Conservation (phyloP, 2,797 vertebrate genomes). For the Danio jaintianensis region DNA sequence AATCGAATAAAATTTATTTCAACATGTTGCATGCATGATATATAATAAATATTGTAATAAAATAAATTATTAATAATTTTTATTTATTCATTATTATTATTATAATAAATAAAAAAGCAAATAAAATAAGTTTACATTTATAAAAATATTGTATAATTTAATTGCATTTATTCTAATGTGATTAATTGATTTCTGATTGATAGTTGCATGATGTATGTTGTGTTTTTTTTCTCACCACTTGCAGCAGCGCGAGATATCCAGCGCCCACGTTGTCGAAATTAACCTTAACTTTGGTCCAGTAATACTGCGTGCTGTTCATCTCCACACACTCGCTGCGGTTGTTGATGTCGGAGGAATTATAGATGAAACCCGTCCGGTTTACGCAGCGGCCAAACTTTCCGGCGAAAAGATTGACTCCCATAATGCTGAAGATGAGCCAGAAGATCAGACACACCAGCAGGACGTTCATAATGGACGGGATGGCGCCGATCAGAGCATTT, state of each 20-base stretch:
- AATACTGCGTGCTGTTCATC: constrained; percentile 81
- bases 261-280: constrained; percentile 98
- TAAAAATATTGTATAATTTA: too few relatives aligned
- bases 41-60: too few relatives aligned
- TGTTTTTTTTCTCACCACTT: constrained; percentile 88
- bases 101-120: too few relatives aligned
- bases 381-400: constrained; percentile 95
- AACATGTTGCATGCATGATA: too few relatives aligned
- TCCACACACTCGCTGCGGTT: constrained; percentile 88
- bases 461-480: constrained; percentile 99
- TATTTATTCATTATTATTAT: too few relatives aligned
- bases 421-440: constrained; percentile 99
- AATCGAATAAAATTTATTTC: too few relatives aligned
- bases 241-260: constrained; percentile 94
- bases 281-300: constrained; percentile 97
- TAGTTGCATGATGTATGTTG: neutral
- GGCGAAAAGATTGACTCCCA: constrained; percentile 97
- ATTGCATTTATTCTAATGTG: too few relatives aligned
- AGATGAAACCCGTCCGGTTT: constrained; percentile 84
- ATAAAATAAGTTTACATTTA: too few relatives aligned
- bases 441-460: constrained; percentile 98
- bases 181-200: too few relatives aligned
- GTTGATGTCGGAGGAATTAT: constrained; percentile 83
- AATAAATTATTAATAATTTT: too few relatives aligned
- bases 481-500: constrained; percentile 95